Percentiles rank a stretch among this genome's conserved stretches.
Conservation (phyloP, 2,113 vertebrate genomes). For the Erpornis zantholeuca region DNA sequence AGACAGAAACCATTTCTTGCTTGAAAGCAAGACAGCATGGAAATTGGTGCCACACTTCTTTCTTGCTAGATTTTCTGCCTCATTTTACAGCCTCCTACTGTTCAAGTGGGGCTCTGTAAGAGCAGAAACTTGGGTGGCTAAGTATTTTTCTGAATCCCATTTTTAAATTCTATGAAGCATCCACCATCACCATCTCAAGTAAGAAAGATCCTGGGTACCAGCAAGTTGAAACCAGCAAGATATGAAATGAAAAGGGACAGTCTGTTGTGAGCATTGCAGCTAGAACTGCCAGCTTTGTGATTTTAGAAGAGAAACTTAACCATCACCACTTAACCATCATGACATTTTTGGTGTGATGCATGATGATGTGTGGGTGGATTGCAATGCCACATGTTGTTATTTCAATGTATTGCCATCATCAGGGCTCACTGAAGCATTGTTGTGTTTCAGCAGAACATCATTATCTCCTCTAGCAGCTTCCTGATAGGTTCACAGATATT, state of each 20-base stretch:
- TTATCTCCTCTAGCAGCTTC: background rate
- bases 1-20: background rate
- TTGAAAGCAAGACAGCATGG: background rate
- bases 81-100: background rate
- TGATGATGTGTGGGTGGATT: slow-evolving; percentile 21
- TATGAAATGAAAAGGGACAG: background rate
- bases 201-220: background rate
- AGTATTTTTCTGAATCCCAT: background rate
- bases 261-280: background rate
- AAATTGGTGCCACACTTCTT: background rate
- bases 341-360: slow-evolving; percentile 29
- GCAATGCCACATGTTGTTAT: slow-evolving; percentile 31
- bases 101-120: background rate
- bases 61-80: background rate
- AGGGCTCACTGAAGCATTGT: background rate
- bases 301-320: slow-evolving; percentile 19
- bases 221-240: background rate
- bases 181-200: background rate
- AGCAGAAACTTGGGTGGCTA: background rate
- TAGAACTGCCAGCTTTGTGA: background rate
- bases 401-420: slow-evolving; percentile 19
- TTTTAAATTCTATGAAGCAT: background rate
- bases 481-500: background rate
- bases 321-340: background rate
- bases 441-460: slow-evolving; percentile 12